Conservation (phyloP, 2,888 invertebrate genomes). For the Pinctada fucata region DNA sequence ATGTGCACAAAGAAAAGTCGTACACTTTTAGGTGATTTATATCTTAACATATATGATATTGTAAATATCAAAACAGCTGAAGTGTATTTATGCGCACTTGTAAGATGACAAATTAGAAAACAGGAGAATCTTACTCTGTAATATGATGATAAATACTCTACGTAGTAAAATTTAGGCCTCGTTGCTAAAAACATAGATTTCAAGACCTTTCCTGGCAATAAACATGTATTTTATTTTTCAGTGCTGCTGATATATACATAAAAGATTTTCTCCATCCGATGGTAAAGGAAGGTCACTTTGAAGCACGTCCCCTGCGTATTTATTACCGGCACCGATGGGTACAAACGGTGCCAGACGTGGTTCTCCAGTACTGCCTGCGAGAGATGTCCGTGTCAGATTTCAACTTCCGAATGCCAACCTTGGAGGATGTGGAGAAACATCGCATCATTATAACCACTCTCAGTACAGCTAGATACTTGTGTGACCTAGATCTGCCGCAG, state of each 20-base stretch:
- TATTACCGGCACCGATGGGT: constrained; percentile 89
- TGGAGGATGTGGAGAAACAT: constrained; percentile 85
- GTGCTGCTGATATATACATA: constrained; percentile 90
- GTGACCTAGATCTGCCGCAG: constrained; percentile 83
- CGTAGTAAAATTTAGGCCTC: no score
- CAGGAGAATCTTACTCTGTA: no score
- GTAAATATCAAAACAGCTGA: no score
- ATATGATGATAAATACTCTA: no score
- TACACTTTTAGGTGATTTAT: no score
- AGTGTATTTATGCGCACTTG: no score
- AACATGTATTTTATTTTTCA: constrained; percentile 51
- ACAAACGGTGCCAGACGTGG: constrained; percentile 85
- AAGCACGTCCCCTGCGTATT: constrained; percentile 85
- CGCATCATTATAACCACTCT: constrained; percentile 88
- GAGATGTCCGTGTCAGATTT: constrained; percentile 75
- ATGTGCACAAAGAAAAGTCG: no score
- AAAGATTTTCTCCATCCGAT: constrained; percentile 89
- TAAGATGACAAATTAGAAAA: no score
- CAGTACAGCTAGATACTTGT: constrained; percentile 86
- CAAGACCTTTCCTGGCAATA: neutral
- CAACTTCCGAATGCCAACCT: constrained; percentile 83
- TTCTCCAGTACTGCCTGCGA: constrained; percentile 86
- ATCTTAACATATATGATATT: no score
- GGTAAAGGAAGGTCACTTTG: constrained; percentile 83
- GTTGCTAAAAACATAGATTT: no score